A percentile compares a stretch with the other conserved stretches of the same genome.
These are phyloP conservation scores for Drosophila birchii DNA, from an alignment of 2,888 invertebrate species.

Conservation along the genomic window DNA sequence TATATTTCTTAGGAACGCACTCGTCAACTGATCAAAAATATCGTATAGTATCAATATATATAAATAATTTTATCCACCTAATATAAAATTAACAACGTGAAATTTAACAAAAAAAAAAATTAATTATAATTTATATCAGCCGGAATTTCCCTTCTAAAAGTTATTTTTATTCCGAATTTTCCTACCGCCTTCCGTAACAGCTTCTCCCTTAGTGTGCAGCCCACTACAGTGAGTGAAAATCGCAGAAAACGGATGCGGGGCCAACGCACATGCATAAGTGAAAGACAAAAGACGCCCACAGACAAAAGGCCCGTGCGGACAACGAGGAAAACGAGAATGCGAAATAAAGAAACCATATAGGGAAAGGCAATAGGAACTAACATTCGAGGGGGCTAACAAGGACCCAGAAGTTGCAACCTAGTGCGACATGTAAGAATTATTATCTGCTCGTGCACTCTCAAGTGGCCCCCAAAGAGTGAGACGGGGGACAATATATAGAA, in stretches of 20 bases:
- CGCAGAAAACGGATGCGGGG: slow-evolving; percentile 51
- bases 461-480: slow-evolving; percentile 59
- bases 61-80: no score
- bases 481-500: neutral
- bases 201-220: slow-evolving; percentile 8
- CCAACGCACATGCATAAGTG: slow-evolving; percentile 80
- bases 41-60: no score
- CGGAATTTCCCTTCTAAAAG: neutral
- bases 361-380: slow-evolving; percentile 54
- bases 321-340: slow-evolving; percentile 22
- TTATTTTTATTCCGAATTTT: neutral
- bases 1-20: no score
- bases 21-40: no score
- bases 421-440: slow-evolving; percentile 75
- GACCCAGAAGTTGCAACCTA: slow-evolving; percentile 64
- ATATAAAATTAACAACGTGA: no score
- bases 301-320: slow-evolving; percentile 58
- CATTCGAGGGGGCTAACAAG: slow-evolving; percentile 36
- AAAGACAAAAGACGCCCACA: slow-evolving; percentile 71
- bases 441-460: slow-evolving; percentile 75
- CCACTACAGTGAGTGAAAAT: slow-evolving; percentile 14
- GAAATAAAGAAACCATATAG: slow-evolving; percentile 42
- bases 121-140: neutral
- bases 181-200: neutral
- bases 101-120: no score